Base-by-base conservation (phyloP, 2,797 vertebrate species). In the Sciurus vulgaris region DNA sequence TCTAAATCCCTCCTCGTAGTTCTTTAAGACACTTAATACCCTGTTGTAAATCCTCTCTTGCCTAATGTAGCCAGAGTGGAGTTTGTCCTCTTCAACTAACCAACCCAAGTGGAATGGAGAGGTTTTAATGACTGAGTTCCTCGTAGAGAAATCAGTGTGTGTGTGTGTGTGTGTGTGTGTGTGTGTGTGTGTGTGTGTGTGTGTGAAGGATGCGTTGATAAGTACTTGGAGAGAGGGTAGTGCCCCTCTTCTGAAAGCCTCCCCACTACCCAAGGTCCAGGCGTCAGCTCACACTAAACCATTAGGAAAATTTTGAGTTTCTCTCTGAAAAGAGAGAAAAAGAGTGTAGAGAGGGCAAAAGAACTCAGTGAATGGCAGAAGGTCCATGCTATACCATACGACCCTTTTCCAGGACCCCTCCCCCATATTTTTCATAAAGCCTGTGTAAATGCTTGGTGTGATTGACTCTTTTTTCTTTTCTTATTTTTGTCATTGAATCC, bases 1-100 rank as follows among this genome's bases (percentile, higher is more conserved):
- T 90, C 76, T 94, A 96, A 97, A 96, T 96, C 82, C 67, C 72
- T 85, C 69, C 94, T 93, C 33, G 22, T 77, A 72, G 92, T 81
- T 92, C 95, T 91, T 6, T 82, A 86, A 87, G 76, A 94, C 78
- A 73, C 70, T 92, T 95, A 90, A 96, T 94, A 74, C 83, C 47
- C 35, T 95, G 72, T n/a, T 41, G 54, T 69, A 94, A 96, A 77
- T 93, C 67, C 22, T 78, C 59, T 51, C 87, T 96, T 69, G 15
- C 76, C 82, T 86, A 44, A 63, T 92, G 47, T 92, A 81, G 79
- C 84, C 38, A 44, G 79, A 91, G 65, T 93, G 18, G 79, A 93
- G 81, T 95, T 97, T 93, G n/a, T 95, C 95, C 47, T 86, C 72
- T 94, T 86, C 61, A 81, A 26, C 72, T 84, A 77, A 89, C 84